Evolutionary conservation across 2,797 vertebrate genomes (phyloP), one percentile per base, ranked within the genome.

Genomic region (Chrosomus eos): DNA sequence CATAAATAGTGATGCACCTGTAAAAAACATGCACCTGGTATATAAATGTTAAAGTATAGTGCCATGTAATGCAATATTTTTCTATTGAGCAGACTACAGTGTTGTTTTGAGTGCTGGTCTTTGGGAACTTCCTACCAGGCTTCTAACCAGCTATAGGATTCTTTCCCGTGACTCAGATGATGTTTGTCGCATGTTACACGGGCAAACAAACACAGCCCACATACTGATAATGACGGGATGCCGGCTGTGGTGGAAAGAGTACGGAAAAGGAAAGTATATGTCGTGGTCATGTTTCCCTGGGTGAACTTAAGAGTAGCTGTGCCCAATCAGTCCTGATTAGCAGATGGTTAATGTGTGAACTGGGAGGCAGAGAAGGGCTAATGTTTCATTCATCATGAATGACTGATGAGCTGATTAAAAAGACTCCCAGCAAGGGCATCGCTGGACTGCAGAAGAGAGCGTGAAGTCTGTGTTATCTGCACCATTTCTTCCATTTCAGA

Each of bases 311-410:
- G 38, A 71, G 84, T 84, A 60, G 60, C 68, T 31, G 2, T 70
- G 16, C 73, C 62, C 60, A 75, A 79, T 87, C 81, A 38, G 66
- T 71, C 80, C 62, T 86, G 83, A 87, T 88, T 85, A 88, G 60
- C 87, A 88, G 83, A 83, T 87, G 85, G 85, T 81, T 85, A 85
- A 88, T 87, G 58, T 85, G 87, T 64, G 86, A 87, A 80, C 85
- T 84, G 73, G 73, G 76, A 88, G 81, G 60, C 62, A 66, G 76
- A 81, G 60, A 64, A 85, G 48, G 28, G 45, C 76, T 71, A 83
- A 62, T 77, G 88, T 36, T 53, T 71, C 83, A 78, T 86, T 78
- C 76, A 66, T 81, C 71, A 74, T 45, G 76, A 76, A 80, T 83
- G 82, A 85, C 68, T 70, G 81, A 87, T 87, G 79, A 78, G 84